These are phyloP conservation scores for Manacus vitellinus DNA, from an alignment of 2,113 vertebrate genomes.

Conservation along the genomic window DNA sequence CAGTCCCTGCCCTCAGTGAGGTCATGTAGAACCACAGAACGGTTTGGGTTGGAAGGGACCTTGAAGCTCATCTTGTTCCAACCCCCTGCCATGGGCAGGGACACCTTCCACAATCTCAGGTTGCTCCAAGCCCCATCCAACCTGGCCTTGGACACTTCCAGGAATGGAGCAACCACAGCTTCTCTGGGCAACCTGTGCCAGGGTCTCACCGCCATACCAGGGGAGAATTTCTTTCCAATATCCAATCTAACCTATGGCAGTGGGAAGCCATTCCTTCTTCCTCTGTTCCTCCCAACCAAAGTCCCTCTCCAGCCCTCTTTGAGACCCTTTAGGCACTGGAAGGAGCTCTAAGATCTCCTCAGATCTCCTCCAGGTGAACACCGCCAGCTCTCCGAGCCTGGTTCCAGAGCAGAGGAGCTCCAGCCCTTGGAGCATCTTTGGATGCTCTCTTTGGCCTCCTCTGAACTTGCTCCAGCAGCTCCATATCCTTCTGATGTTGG, in stretches of 20 bases:
- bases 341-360: neutral
- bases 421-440: neutral
- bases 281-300: neutral
- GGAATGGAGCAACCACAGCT: neutral
- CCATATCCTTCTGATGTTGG: neutral
- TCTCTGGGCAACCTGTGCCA: neutral
- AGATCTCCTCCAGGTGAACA: neutral
- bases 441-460: neutral
- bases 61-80: fast-evolving
- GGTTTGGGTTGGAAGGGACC: too few species aligned
- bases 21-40: neutral
- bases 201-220: neutral
- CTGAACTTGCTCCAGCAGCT: neutral
- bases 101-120: neutral
- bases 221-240: neutral
- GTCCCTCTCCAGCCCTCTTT: neutral
- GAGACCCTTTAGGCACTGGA: neutral
- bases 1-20: neutral
- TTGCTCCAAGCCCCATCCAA: fast-evolving
- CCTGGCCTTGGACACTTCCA: neutral
- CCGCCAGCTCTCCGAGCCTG: neutral
- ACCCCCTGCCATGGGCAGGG: neutral
- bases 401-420: neutral
- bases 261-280: neutral
- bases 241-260: neutral